phyloP scores from a whole-genome alignment of 2,888 invertebrate species.

The Pterobdella sp. region DNA sequence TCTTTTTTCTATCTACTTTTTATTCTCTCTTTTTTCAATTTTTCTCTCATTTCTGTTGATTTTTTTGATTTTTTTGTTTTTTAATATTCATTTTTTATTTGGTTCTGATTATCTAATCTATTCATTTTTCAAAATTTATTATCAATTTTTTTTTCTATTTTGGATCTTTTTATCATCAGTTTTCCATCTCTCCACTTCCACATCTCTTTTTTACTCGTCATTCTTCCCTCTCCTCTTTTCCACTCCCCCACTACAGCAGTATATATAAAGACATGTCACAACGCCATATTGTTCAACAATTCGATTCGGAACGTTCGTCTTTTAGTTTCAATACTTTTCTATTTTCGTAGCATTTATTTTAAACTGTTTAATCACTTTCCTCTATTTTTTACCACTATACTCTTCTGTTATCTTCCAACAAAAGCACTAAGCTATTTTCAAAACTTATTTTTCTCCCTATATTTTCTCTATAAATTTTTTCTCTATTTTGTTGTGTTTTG shows the following conservation, averaged over 20 bases:
- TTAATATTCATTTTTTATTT: too few species aligned
- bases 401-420: neutral
- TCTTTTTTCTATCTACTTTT: too few species aligned
- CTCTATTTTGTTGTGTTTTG: neutral
- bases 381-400: neutral
- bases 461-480: neutral
- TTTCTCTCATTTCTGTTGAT: too few species aligned
- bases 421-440: neutral
- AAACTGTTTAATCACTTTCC: neutral
- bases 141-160: too few species aligned
- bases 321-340: slow-evolving; percentile 6
- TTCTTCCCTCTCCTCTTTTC: neutral
- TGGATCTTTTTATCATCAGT: too few species aligned
- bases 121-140: too few species aligned
- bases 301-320: neutral
- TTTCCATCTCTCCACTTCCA: too few species aligned
- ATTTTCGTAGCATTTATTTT: slow-evolving; percentile 12
- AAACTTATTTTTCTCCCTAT: neutral
- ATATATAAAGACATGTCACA: neutral
- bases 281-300: neutral
- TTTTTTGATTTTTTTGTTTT: too few species aligned
- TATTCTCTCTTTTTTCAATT: too few species aligned
- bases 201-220: neutral
- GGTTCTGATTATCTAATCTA: too few species aligned
- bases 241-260: neutral